Evolutionary conservation across 2,113 vertebrate species (phyloP), one percentile per base, ranked within the genome.

Genomic region (Coryphaenoides rupestris): DNA sequence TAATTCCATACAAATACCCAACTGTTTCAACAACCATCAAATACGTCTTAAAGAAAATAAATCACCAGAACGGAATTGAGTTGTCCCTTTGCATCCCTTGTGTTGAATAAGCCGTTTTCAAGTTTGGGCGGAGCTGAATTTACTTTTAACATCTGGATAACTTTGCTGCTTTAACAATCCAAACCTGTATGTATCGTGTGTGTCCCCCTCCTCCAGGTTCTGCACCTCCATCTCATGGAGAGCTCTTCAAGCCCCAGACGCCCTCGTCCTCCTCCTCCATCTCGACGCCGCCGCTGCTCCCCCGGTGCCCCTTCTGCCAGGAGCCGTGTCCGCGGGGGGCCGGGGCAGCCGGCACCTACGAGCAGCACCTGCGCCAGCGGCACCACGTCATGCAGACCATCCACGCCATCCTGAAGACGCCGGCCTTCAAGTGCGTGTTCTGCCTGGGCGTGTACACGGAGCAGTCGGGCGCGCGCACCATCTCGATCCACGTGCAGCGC

Each of bases 351-450:
- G 91, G 91, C 13, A 74, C 73, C 0, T 94, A 94, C 0, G 92
- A 95, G 60, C 73, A 70, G 16, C 93, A 95, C 70, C 79, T 95
- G 70, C 92, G 93, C 72, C 88, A 88, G 19, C 79, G 87, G 22
- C 94, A 95, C 77, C 93, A 94, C 23, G 91, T 95, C 15, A 92
- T 91, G 70, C 92, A 93, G 0, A 95, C 92, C 0, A 91, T 95
- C 5, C 94, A 95, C 53, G 93, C 93, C 0, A 90, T 94, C 46
- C 52, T 95, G 4, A 94, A 92, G 68, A 89, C 92, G 10, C 93
- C 94, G 0, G 93, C 92, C n/a, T 95, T 94, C 81, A 95, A 95
- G 79, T 95, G 94, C 68, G 93, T 94, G 69, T 93, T 93, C 81
- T 95, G 93, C 75, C 92, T 91, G 5, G 93, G 94, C 0, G 93